Evolutionary conservation across 2,888 invertebrate species (phyloP).

Genomic region (Hecatera dysodea): DNA sequence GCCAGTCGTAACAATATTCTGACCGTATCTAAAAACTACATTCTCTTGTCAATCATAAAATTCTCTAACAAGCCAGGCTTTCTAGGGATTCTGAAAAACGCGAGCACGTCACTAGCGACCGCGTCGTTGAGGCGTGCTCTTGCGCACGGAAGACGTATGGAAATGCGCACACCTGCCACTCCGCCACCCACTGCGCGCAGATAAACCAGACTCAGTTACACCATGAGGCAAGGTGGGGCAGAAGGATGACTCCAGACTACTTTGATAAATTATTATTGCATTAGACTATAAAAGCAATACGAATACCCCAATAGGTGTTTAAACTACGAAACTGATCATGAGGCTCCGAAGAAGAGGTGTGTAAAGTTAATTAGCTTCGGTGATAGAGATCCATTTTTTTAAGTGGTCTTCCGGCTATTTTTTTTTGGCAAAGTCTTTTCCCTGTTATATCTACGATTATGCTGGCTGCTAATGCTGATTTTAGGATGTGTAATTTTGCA

Average conservation of each 20-base stretch:
- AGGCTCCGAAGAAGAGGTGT: too few relatives aligned
- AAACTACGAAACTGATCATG: too few relatives aligned
- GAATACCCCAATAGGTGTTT: too few relatives aligned
- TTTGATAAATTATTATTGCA: too few relatives aligned
- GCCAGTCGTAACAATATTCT: neutral
- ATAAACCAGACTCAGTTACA: constrained; percentile 58
- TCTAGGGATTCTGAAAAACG: constrained; percentile 50
- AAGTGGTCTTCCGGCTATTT: too few relatives aligned
- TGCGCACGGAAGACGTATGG: constrained; percentile 68
- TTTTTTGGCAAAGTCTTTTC: too few relatives aligned
- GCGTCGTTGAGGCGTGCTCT: constrained; percentile 51
- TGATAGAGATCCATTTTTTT: too few relatives aligned
- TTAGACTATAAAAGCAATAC: too few relatives aligned
- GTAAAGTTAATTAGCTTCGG: too few relatives aligned
- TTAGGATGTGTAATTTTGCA: too few relatives aligned
- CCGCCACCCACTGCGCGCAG: constrained; percentile 69
- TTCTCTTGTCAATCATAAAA: constrained; percentile 17
- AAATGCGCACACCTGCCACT: constrained; percentile 68
- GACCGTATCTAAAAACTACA: neutral
- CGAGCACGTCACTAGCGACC: constrained; percentile 5
- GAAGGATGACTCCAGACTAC: constrained; percentile 19
- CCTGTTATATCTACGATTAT: too few relatives aligned
- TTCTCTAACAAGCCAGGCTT: constrained; percentile 23
- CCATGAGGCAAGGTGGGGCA: neutral
- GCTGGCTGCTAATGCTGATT: too few relatives aligned